Conservation (phyloP, 2,113 vertebrate species). For the Lagenorhynchus albirostris region DNA sequence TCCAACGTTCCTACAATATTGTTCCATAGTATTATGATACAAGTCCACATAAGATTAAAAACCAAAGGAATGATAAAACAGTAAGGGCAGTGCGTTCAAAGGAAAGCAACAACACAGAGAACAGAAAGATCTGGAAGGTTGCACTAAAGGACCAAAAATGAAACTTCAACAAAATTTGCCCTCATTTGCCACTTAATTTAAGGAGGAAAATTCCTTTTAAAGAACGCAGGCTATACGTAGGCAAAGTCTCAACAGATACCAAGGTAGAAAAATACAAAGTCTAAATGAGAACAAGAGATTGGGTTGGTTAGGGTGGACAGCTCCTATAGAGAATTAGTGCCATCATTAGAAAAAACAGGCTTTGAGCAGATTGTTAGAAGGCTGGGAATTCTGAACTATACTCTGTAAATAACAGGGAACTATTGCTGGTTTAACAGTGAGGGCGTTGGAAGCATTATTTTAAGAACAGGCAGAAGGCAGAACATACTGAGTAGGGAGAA, state of each 20-base stretch:
- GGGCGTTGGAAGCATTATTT: not conserved
- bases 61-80: not conserved
- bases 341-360: not conserved
- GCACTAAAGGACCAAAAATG: not conserved
- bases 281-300: not conserved
- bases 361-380: not conserved
- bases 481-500: not conserved
- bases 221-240: not conserved
- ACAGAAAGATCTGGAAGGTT: not conserved
- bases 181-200: not conserved
- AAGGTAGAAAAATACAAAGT: not conserved
- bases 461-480: not conserved
- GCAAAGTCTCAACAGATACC: not conserved
- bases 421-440: not conserved
- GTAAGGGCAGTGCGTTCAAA: not conserved
- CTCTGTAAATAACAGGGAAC: not conserved
- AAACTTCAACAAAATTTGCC: constrained; percentile 13
- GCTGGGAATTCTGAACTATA: not conserved
- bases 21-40: not conserved
- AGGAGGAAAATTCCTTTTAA: not conserved
- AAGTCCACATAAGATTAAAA: constrained; percentile 22
- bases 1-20: not conserved
- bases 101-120: not conserved
- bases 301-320: not conserved
- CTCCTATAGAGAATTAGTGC: not conserved